A percentile compares a stretch with the other conserved stretches of the same genome.
Conservation (phyloP, 2,888 invertebrate genomes). For the Tiphia femorata region DNA sequence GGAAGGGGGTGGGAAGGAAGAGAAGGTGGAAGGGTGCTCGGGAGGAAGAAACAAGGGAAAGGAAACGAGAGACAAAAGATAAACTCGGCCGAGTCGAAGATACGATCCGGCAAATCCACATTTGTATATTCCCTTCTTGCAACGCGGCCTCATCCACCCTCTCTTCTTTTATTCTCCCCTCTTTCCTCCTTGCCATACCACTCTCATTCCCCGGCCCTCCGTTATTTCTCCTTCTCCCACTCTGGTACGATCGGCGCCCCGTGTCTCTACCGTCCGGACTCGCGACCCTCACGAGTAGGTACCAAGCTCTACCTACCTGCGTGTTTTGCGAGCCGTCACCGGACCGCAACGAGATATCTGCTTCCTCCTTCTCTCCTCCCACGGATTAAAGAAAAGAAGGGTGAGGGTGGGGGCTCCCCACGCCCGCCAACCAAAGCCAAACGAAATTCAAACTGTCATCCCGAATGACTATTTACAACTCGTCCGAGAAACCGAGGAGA, state of each 20-base stretch:
- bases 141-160: constrained; percentile 19
- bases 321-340: constrained; percentile 34
- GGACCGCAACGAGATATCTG: constrained; percentile 1
- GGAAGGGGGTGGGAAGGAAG: constrained; percentile 13
- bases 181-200: not conserved
- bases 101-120: constrained; percentile 59
- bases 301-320: constrained; percentile 18
- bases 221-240: constrained; percentile 12
- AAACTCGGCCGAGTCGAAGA: constrained; percentile 52
- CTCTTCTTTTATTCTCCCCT: constrained; percentile 9
- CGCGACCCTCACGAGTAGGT: no score
- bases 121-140: constrained; percentile 58
- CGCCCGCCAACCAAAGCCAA: constrained; percentile 49
- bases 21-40: constrained; percentile 1
- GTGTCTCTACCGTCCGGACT: no score
- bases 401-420: not conserved
- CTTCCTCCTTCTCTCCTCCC: not conserved
- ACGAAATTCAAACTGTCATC: constrained; percentile 62
- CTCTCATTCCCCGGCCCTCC: not conserved
- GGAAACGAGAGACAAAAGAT: constrained; percentile 56
- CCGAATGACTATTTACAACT: constrained; percentile 61
- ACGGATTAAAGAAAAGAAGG: not conserved
- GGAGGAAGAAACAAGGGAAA: constrained; percentile 18
- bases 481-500: constrained; percentile 27
- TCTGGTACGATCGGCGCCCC: constrained; percentile 9